Conservation (phyloP, 2,797 vertebrate species). For the Antennarius maculatus region DNA sequence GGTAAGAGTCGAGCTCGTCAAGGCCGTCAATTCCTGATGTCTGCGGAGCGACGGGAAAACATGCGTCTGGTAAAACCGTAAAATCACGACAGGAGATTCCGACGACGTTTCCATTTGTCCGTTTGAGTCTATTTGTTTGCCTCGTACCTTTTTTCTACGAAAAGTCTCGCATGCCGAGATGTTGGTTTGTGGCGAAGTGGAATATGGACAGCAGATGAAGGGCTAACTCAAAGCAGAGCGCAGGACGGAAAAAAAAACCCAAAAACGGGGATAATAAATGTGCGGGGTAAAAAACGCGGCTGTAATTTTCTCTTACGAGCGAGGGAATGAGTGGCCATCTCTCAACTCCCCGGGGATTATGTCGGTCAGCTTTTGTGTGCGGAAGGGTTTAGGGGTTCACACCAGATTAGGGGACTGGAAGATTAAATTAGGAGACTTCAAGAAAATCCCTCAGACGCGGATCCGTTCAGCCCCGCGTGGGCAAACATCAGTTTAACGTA, state of each 20-base stretch:
- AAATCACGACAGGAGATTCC: not conserved
- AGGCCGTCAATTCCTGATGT: conserved; percentile 79
- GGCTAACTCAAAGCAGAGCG: conserved; percentile 43
- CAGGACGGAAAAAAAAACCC: conserved; percentile 4
- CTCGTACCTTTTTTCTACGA: not conserved
- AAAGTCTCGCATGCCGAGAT: not conserved
- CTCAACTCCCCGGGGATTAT: conserved; percentile 67
- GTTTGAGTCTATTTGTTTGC: conserved; percentile 17
- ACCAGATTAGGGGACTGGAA: conserved; percentile 73
- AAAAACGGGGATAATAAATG: conserved; percentile 28
- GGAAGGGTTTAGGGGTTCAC: conserved; percentile 78
- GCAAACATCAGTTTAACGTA: conserved; percentile 65
- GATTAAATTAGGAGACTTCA: conserved; percentile 82
- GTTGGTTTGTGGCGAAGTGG: not conserved
- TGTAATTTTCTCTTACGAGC: conserved; percentile 25
- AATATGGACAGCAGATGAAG: conserved; percentile 28
- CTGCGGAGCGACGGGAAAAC: conserved; percentile 32
- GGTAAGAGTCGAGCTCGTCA: conserved; percentile 52
- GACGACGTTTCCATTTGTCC: conserved; percentile 6
- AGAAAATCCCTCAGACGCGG: conserved; percentile 72
- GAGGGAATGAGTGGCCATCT: conserved; percentile 60
- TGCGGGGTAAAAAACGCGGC: conserved; percentile 5
- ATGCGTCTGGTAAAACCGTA: conserved; percentile 10
- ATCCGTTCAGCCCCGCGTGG: conserved; percentile 64
- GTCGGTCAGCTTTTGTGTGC: conserved; percentile 73